These are phyloP conservation scores for Tenthredo mesomela DNA, from an alignment of 2,888 invertebrate species.

Conservation along the genomic window DNA sequence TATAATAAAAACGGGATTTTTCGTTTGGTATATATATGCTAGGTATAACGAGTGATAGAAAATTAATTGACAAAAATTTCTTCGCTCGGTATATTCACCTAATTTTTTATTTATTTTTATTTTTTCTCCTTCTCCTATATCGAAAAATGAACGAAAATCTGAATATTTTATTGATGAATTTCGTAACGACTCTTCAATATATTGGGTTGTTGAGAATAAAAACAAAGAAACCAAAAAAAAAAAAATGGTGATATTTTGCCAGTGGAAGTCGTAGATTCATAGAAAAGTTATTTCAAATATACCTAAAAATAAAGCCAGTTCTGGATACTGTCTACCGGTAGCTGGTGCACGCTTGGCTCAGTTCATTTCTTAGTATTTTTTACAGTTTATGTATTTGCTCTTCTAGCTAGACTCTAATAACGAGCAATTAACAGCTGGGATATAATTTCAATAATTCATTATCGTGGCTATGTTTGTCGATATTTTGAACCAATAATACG, in stretches of 20 bases:
- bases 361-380: constrained; percentile 13
- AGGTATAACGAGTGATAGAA: not conserved
- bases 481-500: too few species aligned
- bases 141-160: too few species aligned
- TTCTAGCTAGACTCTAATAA: constrained; percentile 68
- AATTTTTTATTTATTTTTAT: too few species aligned
- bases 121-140: too few species aligned
- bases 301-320: constrained; percentile 18
- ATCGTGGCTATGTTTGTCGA: not conserved
- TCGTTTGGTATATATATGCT: too few species aligned
- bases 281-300: constrained; percentile 16
- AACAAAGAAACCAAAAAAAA: not conserved
- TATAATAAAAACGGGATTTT: not conserved
- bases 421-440: constrained; percentile 67
- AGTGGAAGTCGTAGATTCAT: not conserved
- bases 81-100: too few species aligned
- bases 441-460: constrained; percentile 67
- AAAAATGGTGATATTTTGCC: not conserved
- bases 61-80: not conserved
- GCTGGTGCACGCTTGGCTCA: not conserved
- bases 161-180: too few species aligned
- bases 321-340: constrained; percentile 15
- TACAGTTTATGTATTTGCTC: constrained; percentile 64
- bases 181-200: too few species aligned
- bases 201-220: too few species aligned